These are phyloP conservation scores for Microcebus murinus DNA, from an alignment of 2,113 vertebrate species.

Conservation along the genomic window DNA sequence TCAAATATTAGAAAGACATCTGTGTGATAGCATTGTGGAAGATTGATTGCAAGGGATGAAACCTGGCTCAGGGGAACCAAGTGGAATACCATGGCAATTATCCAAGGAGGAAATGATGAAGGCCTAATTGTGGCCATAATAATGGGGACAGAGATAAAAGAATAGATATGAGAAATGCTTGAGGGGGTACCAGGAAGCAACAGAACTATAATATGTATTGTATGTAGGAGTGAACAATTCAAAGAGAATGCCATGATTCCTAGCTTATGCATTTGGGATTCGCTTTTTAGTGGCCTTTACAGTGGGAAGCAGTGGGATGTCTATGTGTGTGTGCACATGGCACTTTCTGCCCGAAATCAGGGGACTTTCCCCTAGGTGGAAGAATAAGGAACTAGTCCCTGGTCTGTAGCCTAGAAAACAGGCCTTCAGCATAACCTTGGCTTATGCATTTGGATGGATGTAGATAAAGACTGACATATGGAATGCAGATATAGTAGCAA, in stretches of 20 bases:
- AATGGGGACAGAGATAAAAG: background rate
- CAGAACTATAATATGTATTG: background rate
- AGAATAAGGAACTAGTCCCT: constrained; percentile 74
- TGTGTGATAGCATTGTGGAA: background rate
- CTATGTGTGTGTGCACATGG: constrained; percentile 73
- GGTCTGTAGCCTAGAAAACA: constrained; percentile 86
- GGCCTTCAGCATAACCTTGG: no score
- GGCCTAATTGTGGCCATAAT: background rate
- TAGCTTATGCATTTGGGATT: background rate
- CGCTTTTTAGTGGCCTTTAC: fast-evolving
- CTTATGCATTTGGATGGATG: background rate
- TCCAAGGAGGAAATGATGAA: background rate
- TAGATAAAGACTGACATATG: background rate
- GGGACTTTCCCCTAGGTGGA: constrained; percentile 94
- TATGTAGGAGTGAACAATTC: background rate
- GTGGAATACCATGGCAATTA: background rate
- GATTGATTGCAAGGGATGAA: background rate
- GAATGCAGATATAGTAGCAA: background rate
- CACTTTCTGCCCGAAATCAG: constrained; percentile 91
- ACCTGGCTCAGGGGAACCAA: background rate
- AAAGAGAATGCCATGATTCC: background rate
- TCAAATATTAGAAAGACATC: background rate
- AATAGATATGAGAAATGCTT: background rate
- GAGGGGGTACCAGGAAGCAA: background rate
- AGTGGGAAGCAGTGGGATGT: background rate